phyloP scores from a whole-genome alignment of 2,797 vertebrate species.

The Epinephelus coioides region DNA sequence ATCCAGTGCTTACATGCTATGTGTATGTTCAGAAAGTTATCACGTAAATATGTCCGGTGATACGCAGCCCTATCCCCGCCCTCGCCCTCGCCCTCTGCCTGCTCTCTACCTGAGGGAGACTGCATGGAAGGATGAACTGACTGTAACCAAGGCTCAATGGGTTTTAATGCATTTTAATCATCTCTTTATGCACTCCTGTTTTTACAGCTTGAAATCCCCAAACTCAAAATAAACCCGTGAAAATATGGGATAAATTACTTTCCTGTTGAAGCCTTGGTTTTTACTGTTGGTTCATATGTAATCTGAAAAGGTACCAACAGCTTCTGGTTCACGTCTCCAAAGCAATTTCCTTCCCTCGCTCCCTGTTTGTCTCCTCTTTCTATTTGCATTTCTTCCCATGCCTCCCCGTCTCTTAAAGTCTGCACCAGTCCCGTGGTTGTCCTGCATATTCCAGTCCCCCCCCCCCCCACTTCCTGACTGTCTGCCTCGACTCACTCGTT shows the following conservation, averaged over 20 bases:
- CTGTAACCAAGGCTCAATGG: constrained; percentile 44
- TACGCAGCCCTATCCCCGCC: constrained; percentile 52
- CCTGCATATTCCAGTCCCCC: constrained; percentile 1
- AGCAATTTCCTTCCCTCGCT: constrained; percentile 33
- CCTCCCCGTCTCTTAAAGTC: not conserved
- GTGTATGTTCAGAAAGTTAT: not conserved
- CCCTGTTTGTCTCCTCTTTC: not conserved
- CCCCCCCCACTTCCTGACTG: not conserved
- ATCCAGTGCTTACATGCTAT: too few species aligned
- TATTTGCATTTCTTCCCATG: not conserved
- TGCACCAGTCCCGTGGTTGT: constrained; percentile 23
- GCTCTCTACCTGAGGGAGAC: constrained; percentile 32
- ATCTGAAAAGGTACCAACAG: constrained; percentile 4
- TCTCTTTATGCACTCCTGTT: not conserved
- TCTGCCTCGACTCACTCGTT: not conserved
- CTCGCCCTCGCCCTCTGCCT: constrained; percentile 18
- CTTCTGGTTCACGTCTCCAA: constrained; percentile 41
- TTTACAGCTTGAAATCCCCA: not conserved
- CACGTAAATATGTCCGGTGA: constrained; percentile 7
- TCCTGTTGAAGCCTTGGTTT: constrained; percentile 44
- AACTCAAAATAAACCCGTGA: not conserved
- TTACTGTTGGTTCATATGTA: constrained; percentile 28
- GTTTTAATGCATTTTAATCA: not conserved
- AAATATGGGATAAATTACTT: too few species aligned
- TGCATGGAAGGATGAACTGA: constrained; percentile 60